Evolutionary conservation across 2,797 vertebrate species (phyloP).

Genomic region (Ceryle rudis): DNA sequence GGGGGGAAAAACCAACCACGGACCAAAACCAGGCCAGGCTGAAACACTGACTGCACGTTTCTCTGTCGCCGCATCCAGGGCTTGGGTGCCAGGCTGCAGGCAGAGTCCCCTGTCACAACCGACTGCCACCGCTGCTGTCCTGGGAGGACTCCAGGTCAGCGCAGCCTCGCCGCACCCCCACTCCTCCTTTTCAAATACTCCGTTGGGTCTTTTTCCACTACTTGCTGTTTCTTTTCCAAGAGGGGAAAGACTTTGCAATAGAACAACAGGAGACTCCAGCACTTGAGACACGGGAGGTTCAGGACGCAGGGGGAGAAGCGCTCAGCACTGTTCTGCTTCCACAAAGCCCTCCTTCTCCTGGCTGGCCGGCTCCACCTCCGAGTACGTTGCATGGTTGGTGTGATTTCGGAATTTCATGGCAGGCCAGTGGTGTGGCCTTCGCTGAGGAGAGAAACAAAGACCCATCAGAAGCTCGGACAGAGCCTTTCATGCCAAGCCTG

Average conservation of each 20-base stretch:
- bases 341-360: slow-evolving; percentile 91
- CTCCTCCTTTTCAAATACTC: not conserved
- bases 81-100: not conserved
- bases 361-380: slow-evolving; percentile 86
- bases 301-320: not conserved
- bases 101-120: not conserved
- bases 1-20: not conserved
- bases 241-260: not conserved
- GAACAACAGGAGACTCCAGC: not conserved
- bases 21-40: not conserved
- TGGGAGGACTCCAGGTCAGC: not conserved
- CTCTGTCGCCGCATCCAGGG: not conserved
- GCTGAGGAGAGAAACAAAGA: slow-evolving; percentile 69
- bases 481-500: not conserved
- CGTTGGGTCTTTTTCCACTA: not conserved
- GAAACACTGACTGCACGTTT: not conserved
- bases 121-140: not conserved
- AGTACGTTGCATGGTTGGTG: slow-evolving; percentile 81
- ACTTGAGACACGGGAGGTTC: not conserved
- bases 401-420: slow-evolving; percentile 89
- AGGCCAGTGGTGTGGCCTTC: slow-evolving; percentile 87
- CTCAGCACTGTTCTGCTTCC: slow-evolving; percentile 86
- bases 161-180: not conserved
- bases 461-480: not conserved
- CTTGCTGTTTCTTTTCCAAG: not conserved